phyloP scores from a whole-genome alignment of 2,888 invertebrate genomes.

The Rosalia funebris region DNA sequence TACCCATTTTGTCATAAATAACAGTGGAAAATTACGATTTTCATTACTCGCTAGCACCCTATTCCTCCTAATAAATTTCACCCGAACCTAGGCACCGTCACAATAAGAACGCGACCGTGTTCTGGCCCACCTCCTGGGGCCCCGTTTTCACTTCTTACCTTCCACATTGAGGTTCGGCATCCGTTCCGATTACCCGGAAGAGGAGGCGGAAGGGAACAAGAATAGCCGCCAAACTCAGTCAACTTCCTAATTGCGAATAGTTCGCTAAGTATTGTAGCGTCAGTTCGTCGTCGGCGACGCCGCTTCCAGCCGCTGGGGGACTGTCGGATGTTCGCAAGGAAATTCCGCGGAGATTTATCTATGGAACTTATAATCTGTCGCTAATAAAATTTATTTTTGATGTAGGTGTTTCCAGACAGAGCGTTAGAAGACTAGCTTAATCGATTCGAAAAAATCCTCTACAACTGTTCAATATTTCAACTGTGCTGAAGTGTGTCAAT shows the following conservation, averaged over 20 bases:
- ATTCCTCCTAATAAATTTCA: not conserved
- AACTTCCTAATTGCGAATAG: slow-evolving; percentile 21
- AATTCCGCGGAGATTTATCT: not conserved
- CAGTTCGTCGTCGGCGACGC: not conserved
- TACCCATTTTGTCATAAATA: not conserved
- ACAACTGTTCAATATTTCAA: too few relatives aligned
- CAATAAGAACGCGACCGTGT: not conserved
- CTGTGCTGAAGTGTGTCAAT: too few relatives aligned
- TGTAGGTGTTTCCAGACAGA: too few relatives aligned
- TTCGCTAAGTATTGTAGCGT: not conserved
- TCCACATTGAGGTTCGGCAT: not conserved
- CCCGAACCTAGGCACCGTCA: not conserved
- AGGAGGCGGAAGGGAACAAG: not conserved
- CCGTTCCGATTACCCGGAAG: not conserved
- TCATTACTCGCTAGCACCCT: not conserved
- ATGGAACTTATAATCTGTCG: not conserved
- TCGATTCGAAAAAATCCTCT: too few relatives aligned
- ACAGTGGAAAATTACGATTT: slow-evolving; percentile 1
- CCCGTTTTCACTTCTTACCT: not conserved
- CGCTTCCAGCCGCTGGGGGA: not conserved
- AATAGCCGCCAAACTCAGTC: slow-evolving; percentile 5
- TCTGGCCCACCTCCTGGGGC: not conserved
- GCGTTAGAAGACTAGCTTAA: too few relatives aligned
- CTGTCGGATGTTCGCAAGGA: not conserved
- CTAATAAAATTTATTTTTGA: not conserved